These are phyloP conservation scores for Toxotes jaculatrix DNA, from an alignment of 2,113 vertebrate genomes.

Conservation along the genomic window DNA sequence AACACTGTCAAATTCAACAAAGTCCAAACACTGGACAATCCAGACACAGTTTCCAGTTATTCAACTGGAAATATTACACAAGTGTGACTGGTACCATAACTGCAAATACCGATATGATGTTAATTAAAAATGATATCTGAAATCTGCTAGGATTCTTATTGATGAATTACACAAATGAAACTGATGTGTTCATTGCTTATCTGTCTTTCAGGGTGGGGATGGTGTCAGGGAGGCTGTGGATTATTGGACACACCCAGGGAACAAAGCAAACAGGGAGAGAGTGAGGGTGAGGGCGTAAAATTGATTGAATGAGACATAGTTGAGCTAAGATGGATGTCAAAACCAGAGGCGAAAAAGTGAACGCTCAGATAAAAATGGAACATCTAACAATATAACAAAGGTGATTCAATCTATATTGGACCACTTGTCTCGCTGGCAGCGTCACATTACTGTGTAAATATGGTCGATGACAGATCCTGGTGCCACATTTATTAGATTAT, in stretches of 20 bases:
- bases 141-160: constrained; percentile 15
- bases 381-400: constrained; percentile 50
- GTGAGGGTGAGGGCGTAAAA: constrained; percentile 27
- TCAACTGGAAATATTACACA: neutral
- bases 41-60: neutral
- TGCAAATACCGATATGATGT: neutral
- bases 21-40: neutral
- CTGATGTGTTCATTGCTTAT: constrained; percentile 23
- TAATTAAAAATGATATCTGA: neutral
- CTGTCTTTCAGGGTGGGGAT: neutral
- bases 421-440: constrained; percentile 35
- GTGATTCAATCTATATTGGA: constrained; percentile 65
- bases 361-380: constrained; percentile 50
- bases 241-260: constrained; percentile 55
- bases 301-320: constrained; percentile 58
- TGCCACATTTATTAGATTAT: constrained; percentile 69
- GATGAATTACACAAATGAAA: constrained; percentile 33
- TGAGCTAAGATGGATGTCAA: constrained; percentile 48
- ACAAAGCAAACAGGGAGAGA: constrained; percentile 46
- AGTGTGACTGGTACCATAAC: neutral
- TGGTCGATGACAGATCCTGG: constrained; percentile 60
- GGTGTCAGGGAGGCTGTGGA: constrained; percentile 43
- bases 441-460: constrained; percentile 63
- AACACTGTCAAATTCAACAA: neutral
- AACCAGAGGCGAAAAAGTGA: constrained; percentile 14